phyloP scores from a whole-genome alignment of 2,113 vertebrate genomes.

The Nothoprocta perdicaria region DNA sequence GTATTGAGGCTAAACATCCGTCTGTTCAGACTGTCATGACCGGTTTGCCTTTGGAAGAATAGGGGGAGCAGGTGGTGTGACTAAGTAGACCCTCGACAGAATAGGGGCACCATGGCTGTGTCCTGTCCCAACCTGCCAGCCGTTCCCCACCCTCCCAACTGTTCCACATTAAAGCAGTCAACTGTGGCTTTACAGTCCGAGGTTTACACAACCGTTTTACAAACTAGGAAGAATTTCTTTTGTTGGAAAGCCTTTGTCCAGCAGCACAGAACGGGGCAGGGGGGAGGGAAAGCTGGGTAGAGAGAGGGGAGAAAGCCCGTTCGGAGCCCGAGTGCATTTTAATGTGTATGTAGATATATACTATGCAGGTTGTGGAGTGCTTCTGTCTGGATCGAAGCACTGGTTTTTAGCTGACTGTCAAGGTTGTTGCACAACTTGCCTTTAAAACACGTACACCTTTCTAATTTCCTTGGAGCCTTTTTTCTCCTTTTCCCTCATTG shows the following conservation, averaged over 20 bases:
- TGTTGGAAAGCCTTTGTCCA: constrained; percentile 81
- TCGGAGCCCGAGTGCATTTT: constrained; percentile 69
- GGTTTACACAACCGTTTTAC: constrained; percentile 99
- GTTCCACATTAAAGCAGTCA: constrained; percentile 93
- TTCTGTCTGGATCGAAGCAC: not conserved
- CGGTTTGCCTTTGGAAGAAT: constrained; percentile 88
- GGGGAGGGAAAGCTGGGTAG: not conserved
- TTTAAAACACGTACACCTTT: not conserved
- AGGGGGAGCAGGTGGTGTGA: constrained; percentile 99
- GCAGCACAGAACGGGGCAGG: constrained; percentile 43
- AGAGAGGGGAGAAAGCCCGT: constrained; percentile 35
- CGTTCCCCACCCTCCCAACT: constrained; percentile 96
- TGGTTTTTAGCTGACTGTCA: not conserved
- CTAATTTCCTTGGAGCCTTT: not conserved
- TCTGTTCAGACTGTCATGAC: constrained; percentile 89
- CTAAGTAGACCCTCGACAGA: constrained; percentile 90
- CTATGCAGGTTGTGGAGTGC: not conserved
- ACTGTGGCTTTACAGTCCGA: constrained; percentile 89
- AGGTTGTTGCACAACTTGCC: not conserved
- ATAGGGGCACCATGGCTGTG: constrained; percentile 85
- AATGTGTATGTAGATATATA: constrained; percentile 70
- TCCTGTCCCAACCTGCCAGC: constrained; percentile 88
- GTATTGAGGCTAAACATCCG: constrained; percentile 81
- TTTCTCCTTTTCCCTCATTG: not conserved
- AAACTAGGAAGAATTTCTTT: constrained; percentile 88